Conservation (phyloP, 37 sponge, comb jelly and placozoan genomes). For the Tethya wilhelma region DNA sequence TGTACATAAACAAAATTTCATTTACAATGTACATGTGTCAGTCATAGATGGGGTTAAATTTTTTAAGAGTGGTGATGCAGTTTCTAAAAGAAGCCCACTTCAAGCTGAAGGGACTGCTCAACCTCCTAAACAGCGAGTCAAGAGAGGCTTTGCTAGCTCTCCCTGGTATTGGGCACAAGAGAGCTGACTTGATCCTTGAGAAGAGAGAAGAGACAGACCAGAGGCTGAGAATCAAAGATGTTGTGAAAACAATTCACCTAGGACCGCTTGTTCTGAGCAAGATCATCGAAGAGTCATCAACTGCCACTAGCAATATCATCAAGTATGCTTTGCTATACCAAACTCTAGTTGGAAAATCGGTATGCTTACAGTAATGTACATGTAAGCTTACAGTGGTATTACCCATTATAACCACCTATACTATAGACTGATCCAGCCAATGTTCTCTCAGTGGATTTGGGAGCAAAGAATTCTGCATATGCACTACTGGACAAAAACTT, state of each 20-base stretch:
- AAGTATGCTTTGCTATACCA: neutral
- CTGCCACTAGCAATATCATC: neutral
- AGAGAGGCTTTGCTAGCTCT: neutral
- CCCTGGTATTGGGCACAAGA: neutral
- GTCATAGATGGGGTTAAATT: too few relatives aligned
- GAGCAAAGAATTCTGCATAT: constrained; percentile 8
- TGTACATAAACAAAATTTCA: too few relatives aligned
- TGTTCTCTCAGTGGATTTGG: constrained; percentile 32
- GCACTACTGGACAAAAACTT: constrained; percentile 11
- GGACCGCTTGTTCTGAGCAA: neutral
- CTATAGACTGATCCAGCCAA: neutral
- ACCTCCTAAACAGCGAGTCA: neutral
- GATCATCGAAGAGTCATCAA: neutral
- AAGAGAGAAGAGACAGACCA: neutral
- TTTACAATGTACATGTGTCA: too few relatives aligned
- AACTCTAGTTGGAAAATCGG: neutral
- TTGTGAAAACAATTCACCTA: neutral
- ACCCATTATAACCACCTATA: too few relatives aligned
- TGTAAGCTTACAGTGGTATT: too few relatives aligned
- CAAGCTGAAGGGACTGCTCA: neutral
- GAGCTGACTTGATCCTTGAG: neutral
- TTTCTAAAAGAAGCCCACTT: neutral
- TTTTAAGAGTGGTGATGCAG: neutral
- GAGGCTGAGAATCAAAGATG: constrained; percentile 6
- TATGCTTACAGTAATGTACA: too few relatives aligned